Base-by-base conservation (phyloP, 2,113 vertebrate genomes). In the Podilymbus podiceps region DNA sequence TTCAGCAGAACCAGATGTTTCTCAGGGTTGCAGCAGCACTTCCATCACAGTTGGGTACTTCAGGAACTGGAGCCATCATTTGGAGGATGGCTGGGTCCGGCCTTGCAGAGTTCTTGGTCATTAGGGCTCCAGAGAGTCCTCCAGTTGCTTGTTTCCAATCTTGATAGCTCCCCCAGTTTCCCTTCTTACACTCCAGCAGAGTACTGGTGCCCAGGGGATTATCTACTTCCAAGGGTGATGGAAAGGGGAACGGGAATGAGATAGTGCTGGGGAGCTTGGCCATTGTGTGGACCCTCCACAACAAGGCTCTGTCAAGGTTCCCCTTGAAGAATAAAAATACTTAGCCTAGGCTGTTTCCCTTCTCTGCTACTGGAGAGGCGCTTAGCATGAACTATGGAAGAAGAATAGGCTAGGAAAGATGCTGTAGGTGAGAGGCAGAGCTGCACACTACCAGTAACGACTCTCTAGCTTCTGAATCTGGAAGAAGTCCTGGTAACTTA, bases 171-270 rank as follows among this genome's bases (percentile, higher is more conserved):
- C 16, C 5, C 5, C 4, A 4, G 10, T 47, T 35, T 44, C 66
- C 20, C 33, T 24, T 66, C 14, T 69, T 87, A 40, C 5, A 14
- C 12, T 47, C 20, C 19, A 62, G 31, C 20, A 35, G 25, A 50
- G 10, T 47, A 47, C 8, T 30, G 40, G 4, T 67, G 30, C 9
- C n/a, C 19, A 78, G 27, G 19, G 85, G 30, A 49, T 49, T 33
- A 24, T 14, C 1, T 3, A 0, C 8, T 85, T 59, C 46, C 3
- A 5, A 35, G 38, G 23, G 14, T 53, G 21, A 71, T 33, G 30
- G n/a, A 94, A 78, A 42, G 17, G 9, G 5, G 14, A 75, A 23
- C 0, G 1, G 38, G 18, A 42, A 47, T 35, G 46, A 30, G 15
- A 25, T 35, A 14, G 6, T 22, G 5, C 6, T 50, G 44, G 24